Percentiles rank a stretch among this genome's conserved stretches.
Evolutionary conservation across 1,140 invertebrate genomes (phyloP).

Genomic region (Ceratitis capitata): DNA sequence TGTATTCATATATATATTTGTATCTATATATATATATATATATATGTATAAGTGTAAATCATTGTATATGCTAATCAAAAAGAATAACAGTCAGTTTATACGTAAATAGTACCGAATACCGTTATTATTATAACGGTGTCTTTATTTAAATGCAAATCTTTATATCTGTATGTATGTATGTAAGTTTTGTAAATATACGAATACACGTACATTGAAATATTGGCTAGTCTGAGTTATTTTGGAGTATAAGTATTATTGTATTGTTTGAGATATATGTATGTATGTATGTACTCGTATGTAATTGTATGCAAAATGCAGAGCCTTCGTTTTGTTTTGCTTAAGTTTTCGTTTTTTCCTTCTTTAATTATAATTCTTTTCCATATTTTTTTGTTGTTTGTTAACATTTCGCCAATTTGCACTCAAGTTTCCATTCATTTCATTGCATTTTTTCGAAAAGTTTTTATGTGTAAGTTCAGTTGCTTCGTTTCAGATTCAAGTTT

Average conservation of each 20-base stretch:
- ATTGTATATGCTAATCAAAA: conserved; percentile 35
- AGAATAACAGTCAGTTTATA: conserved; percentile 37
- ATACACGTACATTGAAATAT: conserved; percentile 6
- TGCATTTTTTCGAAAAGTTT: not conserved
- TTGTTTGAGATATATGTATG: not conserved
- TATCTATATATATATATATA: not conserved
- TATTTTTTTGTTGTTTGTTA: not conserved
- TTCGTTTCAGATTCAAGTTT: not conserved
- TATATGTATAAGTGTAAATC: not conserved
- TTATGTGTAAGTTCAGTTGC: not conserved
- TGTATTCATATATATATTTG: not conserved
- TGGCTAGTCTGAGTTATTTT: conserved; percentile 17
- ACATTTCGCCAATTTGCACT: not conserved
- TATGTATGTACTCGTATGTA: no score
- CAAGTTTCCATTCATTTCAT: not conserved
- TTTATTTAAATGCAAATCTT: conserved; percentile 22
- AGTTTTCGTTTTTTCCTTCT: not conserved
- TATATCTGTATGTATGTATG: not conserved
- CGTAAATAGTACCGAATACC: conserved; percentile 10
- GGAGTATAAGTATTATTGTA: conserved; percentile 6
- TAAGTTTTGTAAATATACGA: not conserved
- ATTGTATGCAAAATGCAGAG: not conserved
- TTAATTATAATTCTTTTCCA: not conserved
- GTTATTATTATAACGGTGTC: not conserved
- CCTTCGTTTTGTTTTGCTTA: not conserved